Evolutionary conservation across 2,113 vertebrate genomes (phyloP).

Genomic region (Litocranius walleri): DNA sequence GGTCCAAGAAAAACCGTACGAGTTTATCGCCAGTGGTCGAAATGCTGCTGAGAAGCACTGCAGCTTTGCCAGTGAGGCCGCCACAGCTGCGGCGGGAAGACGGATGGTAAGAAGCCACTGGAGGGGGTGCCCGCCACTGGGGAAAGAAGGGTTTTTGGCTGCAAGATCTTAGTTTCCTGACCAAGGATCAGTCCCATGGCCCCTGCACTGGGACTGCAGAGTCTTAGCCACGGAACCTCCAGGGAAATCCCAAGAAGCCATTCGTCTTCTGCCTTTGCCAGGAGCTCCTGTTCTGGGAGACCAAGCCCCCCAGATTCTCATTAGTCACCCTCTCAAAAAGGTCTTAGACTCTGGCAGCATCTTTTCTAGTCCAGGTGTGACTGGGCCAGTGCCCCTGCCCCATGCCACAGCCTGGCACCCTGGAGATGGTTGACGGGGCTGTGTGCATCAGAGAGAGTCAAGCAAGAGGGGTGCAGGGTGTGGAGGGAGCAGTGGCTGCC

Average conservation of each 20-base stretch:
- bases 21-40: background rate
- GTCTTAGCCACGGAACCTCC: background rate
- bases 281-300: background rate
- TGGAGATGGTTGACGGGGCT: rapidly evolving
- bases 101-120: background rate
- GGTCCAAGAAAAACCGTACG: too few relatives aligned
- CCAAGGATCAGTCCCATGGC: background rate
- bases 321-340: background rate
- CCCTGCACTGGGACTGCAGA: background rate
- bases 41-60: background rate
- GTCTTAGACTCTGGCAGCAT: background rate
- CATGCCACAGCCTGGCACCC: background rate
- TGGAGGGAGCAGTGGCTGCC: background rate
- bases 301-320: background rate
- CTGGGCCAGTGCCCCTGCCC: rapidly evolving
- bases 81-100: rapidly evolving
- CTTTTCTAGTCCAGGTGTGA: background rate
- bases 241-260: background rate
- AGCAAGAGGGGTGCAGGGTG: background rate
- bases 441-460: background rate
- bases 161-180: background rate
- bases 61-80: background rate
- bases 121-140: rapidly evolving
- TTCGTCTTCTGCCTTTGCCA: background rate
- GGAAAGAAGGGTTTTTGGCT: background rate